Base-by-base conservation (phyloP, 2,797 vertebrate species). In the Stomatorhinus walkeri region DNA sequence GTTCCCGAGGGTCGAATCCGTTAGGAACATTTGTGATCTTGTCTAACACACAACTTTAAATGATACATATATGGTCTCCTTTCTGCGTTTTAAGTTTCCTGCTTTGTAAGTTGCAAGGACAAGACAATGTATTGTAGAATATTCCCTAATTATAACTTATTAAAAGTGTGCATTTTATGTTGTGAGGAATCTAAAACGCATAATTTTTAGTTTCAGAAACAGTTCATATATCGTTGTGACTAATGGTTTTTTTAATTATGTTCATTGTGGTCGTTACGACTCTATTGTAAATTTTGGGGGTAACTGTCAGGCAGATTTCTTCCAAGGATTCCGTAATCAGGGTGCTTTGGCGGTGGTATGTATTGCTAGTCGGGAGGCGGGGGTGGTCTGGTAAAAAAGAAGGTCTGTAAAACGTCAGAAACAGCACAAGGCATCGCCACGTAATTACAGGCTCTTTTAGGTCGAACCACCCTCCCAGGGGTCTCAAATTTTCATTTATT, bases 401-500 rank as follows among this genome's bases (percentile, higher is more conserved):
- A 89, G 92, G 92, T 93, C 95, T 96, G 96, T 93, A 92, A 94
- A 96, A 95, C 96, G 95, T 97, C 97, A 96, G 95, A 93, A 93
- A 91, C 94, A 92, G 93, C 96, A 94, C 95, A 94, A 95, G 92
- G 92, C 94, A 92, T 92, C 95, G 96, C 96, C 96, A 96, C 96
- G 96, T 97, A 97, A 97, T 97, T 96, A 95, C 92, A 95, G 94
- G 92, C 95, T 95, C 94, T 93, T 94, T 95, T 95, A 94, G 84
- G 93, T 91, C 91, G 93, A 91, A 93, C 93, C 93, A 93, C 94
- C 95, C 94, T 95, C 95, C 94, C 95, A 89, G 91, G 94, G 95
- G 95, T 93, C 93, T 94, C 93, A 93, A 93, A 92, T 93, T 94
- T 94, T 95, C 92, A 94, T 94, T 92, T 94, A 93, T 92, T 92